Percentiles rank a stretch among this genome's conserved stretches.
Conservation (phyloP, 2,113 vertebrate genomes). For the Sapayoa aenigma region DNA sequence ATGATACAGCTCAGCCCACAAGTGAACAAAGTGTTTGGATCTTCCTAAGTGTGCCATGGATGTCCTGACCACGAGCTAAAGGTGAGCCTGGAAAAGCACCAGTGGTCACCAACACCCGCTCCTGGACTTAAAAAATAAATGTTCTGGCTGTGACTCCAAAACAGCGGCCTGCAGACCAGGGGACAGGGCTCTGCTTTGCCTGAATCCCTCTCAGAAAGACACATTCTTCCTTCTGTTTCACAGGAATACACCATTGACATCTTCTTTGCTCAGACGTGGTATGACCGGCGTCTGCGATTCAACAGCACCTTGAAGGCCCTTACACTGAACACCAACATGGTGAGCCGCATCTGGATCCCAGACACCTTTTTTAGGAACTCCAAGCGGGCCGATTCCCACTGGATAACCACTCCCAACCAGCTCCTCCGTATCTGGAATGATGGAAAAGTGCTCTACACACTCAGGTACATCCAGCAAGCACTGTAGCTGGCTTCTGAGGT, state of each 20-base stretch:
- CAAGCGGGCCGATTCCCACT: constrained; percentile 72
- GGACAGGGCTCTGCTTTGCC: not conserved
- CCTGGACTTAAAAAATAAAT: not conserved
- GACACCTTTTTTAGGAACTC: constrained; percentile 80
- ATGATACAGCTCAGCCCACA: not conserved
- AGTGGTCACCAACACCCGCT: not conserved
- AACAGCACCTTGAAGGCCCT: constrained; percentile 76
- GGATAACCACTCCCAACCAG: constrained; percentile 76
- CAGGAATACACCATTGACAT: constrained; percentile 83
- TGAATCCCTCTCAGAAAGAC: not conserved
- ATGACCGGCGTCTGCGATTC: constrained; percentile 77
- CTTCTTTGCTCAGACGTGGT: constrained; percentile 80
- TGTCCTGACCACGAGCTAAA: not conserved
- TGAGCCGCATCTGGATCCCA: constrained; percentile 79
- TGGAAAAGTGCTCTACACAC: constrained; percentile 77
- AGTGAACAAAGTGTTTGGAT: not conserved
- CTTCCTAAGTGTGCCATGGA: not conserved
- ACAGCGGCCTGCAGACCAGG: not conserved
- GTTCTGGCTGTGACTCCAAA: not conserved
- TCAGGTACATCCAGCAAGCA: constrained; percentile 66
- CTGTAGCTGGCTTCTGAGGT: not conserved
- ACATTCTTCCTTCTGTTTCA: not conserved
- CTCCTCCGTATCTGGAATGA: constrained; percentile 79
- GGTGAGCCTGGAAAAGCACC: not conserved
- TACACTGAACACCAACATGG: constrained; percentile 75